Evolutionary conservation across 2,113 vertebrate species (phyloP).

Genomic region (Takifugu bimaculatus): DNA sequence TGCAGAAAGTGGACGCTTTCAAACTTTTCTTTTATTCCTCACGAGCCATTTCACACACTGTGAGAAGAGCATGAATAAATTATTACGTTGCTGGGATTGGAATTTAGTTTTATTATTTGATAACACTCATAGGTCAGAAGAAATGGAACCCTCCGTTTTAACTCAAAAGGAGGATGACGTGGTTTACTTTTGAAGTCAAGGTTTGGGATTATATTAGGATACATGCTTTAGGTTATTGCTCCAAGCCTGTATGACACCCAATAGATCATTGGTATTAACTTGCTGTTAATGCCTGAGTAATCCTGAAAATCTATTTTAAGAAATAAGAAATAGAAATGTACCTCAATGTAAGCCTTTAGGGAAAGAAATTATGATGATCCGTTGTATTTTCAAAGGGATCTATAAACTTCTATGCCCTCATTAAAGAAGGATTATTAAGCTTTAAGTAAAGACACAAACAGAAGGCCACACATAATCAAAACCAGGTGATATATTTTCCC

Average conservation of each 20-base stretch:
- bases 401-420: not conserved
- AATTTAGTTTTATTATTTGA: slow-evolving; percentile 18
- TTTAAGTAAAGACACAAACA: too few species aligned
- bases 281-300: slow-evolving; percentile 53
- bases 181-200: slow-evolving; percentile 28
- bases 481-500: too few species aligned
- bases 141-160: slow-evolving; percentile 46
- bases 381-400: slow-evolving; percentile 34
- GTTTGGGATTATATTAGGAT: slow-evolving; percentile 48
- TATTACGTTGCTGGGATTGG: not conserved
- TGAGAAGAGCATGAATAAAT: too few species aligned
- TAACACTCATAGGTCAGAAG: slow-evolving; percentile 13
- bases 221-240: slow-evolving; percentile 54
- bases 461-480: too few species aligned
- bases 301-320: slow-evolving; percentile 49
- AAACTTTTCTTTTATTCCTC: too few species aligned
- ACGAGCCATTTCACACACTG: too few species aligned
- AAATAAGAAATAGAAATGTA: slow-evolving; percentile 22
- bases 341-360: slow-evolving; percentile 30
- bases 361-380: slow-evolving; percentile 22
- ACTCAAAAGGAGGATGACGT: slow-evolving; percentile 55
- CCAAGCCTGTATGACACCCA: slow-evolving; percentile 37
- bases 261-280: slow-evolving; percentile 41
- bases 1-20: too few species aligned
- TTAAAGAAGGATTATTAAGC: not conserved